These are phyloP conservation scores for Mythimna impura DNA, from an alignment of 2,888 invertebrate species.

Conservation along the genomic window DNA sequence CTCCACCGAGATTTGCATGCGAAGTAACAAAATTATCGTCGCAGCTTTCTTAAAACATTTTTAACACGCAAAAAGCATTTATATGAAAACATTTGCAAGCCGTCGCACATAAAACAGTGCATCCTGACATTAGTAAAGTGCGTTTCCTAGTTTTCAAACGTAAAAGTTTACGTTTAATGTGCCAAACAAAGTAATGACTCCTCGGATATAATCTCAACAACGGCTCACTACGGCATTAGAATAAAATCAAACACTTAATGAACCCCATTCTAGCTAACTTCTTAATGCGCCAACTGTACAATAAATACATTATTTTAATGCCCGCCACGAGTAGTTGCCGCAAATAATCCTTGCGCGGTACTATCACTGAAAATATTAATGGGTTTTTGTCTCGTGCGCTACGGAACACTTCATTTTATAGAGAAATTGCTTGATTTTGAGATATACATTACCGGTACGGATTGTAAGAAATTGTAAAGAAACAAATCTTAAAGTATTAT, in stretches of 20 bases:
- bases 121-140: slow-evolving; percentile 49
- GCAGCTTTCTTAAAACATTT: slow-evolving; percentile 45
- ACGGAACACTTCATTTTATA: slow-evolving; percentile 46
- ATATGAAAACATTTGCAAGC: slow-evolving; percentile 47
- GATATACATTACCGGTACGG: slow-evolving; percentile 32
- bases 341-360: slow-evolving; percentile 58
- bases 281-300: slow-evolving; percentile 65
- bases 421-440: slow-evolving; percentile 42
- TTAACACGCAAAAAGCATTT: slow-evolving; percentile 58
- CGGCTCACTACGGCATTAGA: slow-evolving; percentile 66
- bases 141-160: slow-evolving; percentile 56
- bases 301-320: slow-evolving; percentile 66
- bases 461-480: slow-evolving; percentile 20
- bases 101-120: slow-evolving; percentile 46
- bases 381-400: slow-evolving; percentile 62
- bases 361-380: slow-evolving; percentile 63
- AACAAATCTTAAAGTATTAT: slow-evolving; percentile 33
- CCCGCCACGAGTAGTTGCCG: slow-evolving; percentile 33
- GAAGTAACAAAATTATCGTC: slow-evolving; percentile 41
- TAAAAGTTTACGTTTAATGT: slow-evolving; percentile 40
- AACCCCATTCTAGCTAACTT: slow-evolving; percentile 65
- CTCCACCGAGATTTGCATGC: slow-evolving; percentile 30
- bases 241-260: slow-evolving; percentile 77
- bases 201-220: slow-evolving; percentile 67
- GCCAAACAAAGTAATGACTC: slow-evolving; percentile 45